Percentiles rank a stretch among this genome's conserved stretches.
phyloP scores from a whole-genome alignment of 64 coral and sea anemone species.

The Orbicella faveolata region DNA sequence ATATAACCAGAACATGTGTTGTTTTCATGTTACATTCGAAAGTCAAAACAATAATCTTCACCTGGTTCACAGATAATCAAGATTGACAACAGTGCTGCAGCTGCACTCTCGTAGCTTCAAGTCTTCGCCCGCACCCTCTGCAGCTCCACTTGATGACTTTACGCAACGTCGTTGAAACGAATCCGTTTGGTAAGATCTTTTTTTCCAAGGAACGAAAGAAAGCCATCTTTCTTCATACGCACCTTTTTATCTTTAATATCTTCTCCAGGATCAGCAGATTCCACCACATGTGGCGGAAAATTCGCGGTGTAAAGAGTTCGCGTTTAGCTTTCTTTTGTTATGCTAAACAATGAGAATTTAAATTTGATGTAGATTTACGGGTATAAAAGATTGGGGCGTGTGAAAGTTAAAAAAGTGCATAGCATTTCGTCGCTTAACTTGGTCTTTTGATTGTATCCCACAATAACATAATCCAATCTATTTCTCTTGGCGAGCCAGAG shows the following conservation, averaged over 20 bases:
- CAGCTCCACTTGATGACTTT: too few species aligned
- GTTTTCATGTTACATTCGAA: background rate
- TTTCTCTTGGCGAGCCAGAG: too few species aligned
- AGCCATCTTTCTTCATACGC: too few species aligned
- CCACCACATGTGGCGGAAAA: background rate
- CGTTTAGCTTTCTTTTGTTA: background rate
- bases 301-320: background rate
- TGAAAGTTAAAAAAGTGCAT: too few species aligned
- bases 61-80: slow-evolving; percentile 1
- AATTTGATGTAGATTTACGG: background rate
- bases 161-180: too few species aligned
- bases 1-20: background rate
- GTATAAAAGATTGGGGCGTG: too few species aligned
- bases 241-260: background rate
- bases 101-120: background rate
- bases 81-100: background rate
- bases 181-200: too few species aligned
- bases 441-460: too few species aligned
- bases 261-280: background rate
- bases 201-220: too few species aligned
- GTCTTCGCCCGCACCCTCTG: background rate
- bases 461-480: too few species aligned
- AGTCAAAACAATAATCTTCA: slow-evolving; percentile 19
- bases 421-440: too few species aligned
- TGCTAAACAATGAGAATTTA: background rate